phyloP scores from a whole-genome alignment of 1,140 invertebrate species.

The Dendroctonus ponderosae region DNA sequence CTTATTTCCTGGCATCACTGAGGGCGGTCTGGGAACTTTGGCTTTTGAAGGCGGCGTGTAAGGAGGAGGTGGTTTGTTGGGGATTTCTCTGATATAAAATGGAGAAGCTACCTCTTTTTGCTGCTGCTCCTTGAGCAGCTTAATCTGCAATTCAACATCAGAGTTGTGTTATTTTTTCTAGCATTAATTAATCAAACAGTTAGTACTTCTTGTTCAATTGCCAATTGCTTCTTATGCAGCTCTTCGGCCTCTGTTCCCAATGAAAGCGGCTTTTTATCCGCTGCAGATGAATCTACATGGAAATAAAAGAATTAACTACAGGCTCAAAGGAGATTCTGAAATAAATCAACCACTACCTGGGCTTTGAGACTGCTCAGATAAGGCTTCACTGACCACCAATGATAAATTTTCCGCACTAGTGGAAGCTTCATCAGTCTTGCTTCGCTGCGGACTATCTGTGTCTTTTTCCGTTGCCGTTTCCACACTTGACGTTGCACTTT shows the following conservation, averaged over 20 bases:
- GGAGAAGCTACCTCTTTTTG: constrained; percentile 57
- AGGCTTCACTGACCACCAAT: constrained; percentile 1
- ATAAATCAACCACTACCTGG: no score
- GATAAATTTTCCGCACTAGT: not conserved
- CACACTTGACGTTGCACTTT: constrained; percentile 34
- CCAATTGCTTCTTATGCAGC: constrained; percentile 54
- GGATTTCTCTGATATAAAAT: constrained; percentile 62
- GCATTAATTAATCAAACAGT: not conserved
- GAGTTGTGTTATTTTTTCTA: not conserved
- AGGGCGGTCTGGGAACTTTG: constrained; percentile 44
- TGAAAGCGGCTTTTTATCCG: constrained; percentile 25
- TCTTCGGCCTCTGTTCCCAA: constrained; percentile 48
- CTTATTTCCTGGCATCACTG: constrained; percentile 52
- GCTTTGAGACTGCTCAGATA: not conserved
- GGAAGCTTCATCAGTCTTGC: not conserved
- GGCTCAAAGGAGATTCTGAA: no score
- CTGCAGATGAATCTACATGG: constrained; percentile 23
- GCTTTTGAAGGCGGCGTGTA: constrained; percentile 59
- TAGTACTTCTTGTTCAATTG: constrained; percentile 62
- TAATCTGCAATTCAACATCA: constrained; percentile 24
- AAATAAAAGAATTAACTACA: not conserved
- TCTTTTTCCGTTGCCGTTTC: no score
- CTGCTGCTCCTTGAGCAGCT: constrained; percentile 49
- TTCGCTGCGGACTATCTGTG: no score
- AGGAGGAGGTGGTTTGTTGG: constrained; percentile 71